A percentile compares a stretch with the other conserved stretches of the same genome.
These are phyloP conservation scores for Lepus europaeus DNA, from an alignment of 2,113 vertebrate species.

Conservation along the genomic window DNA sequence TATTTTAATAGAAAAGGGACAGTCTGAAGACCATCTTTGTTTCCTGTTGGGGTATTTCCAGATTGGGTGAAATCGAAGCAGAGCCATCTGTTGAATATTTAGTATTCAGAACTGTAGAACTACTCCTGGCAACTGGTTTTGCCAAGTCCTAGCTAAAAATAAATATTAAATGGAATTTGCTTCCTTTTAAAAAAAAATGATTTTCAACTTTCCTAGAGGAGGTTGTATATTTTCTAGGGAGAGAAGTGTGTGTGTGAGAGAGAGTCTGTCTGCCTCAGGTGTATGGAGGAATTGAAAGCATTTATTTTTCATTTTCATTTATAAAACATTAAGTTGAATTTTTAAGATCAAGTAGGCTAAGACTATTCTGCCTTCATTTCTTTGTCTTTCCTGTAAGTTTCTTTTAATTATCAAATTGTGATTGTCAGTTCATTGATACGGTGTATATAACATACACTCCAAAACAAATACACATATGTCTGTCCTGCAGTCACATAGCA, in stretches of 20 bases:
- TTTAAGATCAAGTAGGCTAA: constrained; percentile 41
- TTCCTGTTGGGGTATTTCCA: constrained; percentile 74
- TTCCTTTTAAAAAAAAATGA: constrained; percentile 15
- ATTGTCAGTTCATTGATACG: not conserved
- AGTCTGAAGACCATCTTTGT: constrained; percentile 58
- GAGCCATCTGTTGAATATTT: constrained; percentile 81
- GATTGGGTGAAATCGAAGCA: constrained; percentile 69
- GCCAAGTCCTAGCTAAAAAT: constrained; percentile 69
- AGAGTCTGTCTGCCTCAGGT: too few relatives aligned
- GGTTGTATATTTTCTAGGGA: constrained; percentile 5
- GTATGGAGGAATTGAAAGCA: not conserved
- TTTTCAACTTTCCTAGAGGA: constrained; percentile 43
- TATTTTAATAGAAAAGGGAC: constrained; percentile 42
- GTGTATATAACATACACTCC: not conserved
- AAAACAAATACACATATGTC: not conserved
- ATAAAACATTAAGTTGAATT: constrained; percentile 37
- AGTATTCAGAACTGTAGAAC: constrained; percentile 70
- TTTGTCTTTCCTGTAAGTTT: not conserved
- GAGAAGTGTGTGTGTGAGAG: not conserved
- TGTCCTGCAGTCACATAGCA: not conserved
- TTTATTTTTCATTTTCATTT: constrained; percentile 60
- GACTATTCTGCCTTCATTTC: constrained; percentile 14
- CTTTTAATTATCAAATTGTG: constrained; percentile 29
- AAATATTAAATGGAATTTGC: constrained; percentile 64
- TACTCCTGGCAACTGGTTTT: constrained; percentile 68